These are phyloP conservation scores for Formicarius rufipectus DNA, from an alignment of 2,113 vertebrate species.

Conservation along the genomic window DNA sequence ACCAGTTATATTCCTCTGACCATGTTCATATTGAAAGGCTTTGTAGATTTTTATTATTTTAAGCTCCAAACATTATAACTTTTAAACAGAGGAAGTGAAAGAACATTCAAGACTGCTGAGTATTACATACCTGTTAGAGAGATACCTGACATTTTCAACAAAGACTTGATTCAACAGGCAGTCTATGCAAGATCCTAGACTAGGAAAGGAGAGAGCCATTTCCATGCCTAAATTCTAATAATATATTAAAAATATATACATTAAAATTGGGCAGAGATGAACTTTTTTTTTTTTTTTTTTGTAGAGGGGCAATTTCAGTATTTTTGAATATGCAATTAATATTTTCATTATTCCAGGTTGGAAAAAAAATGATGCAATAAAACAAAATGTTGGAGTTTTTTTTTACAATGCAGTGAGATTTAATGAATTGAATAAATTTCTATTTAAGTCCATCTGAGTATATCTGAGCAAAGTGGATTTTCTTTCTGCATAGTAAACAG, in stretches of 20 bases:
- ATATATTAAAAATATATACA: constrained; percentile 23
- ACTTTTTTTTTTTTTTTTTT: not conserved
- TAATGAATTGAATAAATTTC: not conserved
- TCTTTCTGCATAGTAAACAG: not conserved
- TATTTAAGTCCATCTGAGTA: not conserved
- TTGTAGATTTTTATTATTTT: not conserved
- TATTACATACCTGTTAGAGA: not conserved
- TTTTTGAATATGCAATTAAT: constrained; percentile 41
- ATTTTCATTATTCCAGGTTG: not conserved
- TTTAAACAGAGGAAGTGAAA: not conserved
- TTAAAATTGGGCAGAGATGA: not conserved
- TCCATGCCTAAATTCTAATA: not conserved
- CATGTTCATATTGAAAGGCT: not conserved
- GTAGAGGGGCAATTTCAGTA: constrained; percentile 28
- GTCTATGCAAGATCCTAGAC: not conserved
- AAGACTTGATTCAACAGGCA: not conserved
- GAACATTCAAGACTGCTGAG: not conserved
- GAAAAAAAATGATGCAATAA: not conserved
- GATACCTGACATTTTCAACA: not conserved
- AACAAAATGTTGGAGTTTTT: not conserved
- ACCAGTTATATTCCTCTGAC: not conserved
- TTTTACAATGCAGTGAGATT: not conserved
- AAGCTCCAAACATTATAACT: not conserved
- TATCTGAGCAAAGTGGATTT: not conserved
- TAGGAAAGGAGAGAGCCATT: not conserved